These are phyloP conservation scores for Elmis aenea DNA, from an alignment of 2,888 invertebrate species.

Conservation along the genomic window DNA sequence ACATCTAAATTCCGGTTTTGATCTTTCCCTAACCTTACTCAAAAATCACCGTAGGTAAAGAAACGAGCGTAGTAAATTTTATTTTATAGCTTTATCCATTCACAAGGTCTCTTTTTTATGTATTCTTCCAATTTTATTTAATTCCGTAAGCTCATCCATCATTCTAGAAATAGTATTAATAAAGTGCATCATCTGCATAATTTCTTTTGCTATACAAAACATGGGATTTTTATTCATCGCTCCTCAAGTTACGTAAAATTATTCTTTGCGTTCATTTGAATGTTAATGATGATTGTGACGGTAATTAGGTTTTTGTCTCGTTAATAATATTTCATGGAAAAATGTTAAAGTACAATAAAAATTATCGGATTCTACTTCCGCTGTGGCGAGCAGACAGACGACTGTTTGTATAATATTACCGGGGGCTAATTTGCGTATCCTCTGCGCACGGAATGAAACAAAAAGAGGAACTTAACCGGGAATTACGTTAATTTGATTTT, in stretches of 20 bases:
- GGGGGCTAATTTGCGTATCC: constrained; percentile 23
- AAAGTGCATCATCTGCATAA: constrained; percentile 27
- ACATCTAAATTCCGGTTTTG: no score
- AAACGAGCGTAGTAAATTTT: constrained; percentile 12
- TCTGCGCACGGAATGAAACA: constrained; percentile 19
- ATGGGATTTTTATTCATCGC: no score
- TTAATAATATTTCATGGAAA: no score
- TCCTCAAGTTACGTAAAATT: no score
- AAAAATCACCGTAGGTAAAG: constrained; percentile 9
- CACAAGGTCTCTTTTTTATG: constrained; percentile 11
- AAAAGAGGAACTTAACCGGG: constrained; percentile 21
- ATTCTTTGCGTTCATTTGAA: no score
- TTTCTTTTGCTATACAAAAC: constrained; percentile 17
- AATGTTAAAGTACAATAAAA: no score
- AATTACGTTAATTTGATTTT: constrained; percentile 45
- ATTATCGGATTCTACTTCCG: constrained; percentile 20
- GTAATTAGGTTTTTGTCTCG: no score
- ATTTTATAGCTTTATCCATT: no score
- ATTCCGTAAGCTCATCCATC: constrained; percentile 23
- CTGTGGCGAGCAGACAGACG: no score
- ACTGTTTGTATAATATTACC: no score
- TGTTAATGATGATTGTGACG: no score
- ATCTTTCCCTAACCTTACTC: constrained; percentile 18
- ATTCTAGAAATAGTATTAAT: constrained; percentile 25
- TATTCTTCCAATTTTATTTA: constrained; percentile 8